Conservation (phyloP, 2,888 invertebrate species). For the Cephus rjabovi region DNA sequence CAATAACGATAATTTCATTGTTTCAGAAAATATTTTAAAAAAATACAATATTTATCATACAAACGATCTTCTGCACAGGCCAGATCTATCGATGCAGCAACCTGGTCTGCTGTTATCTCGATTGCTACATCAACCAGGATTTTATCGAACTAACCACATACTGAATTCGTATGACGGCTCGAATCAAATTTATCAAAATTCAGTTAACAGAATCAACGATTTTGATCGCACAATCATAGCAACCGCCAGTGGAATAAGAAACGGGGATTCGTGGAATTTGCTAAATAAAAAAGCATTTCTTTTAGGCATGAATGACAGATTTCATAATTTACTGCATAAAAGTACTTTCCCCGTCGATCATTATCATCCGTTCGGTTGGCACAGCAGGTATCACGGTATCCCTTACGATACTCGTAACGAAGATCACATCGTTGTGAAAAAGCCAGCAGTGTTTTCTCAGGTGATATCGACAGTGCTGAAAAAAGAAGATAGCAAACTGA, state of each 20-base stretch:
- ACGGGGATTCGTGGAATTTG: neutral
- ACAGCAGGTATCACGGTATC: neutral
- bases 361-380: constrained; percentile 5
- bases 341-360: neutral
- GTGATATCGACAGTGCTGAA: neutral
- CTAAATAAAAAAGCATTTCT: neutral
- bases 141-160: neutral
- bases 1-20: neutral
- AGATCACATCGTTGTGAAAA: constrained; percentile 15
- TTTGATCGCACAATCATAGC: neutral
- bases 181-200: neutral
- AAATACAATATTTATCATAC: neutral
- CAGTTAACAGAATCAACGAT: neutral
- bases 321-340: neutral
- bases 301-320: neutral
- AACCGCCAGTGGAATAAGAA: neutral
- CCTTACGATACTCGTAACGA: constrained; percentile 21
- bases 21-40: neutral
- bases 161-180: neutral
- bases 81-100: neutral
- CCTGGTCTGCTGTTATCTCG: neutral
- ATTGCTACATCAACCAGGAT: neutral
- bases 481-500: neutral
- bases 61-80: neutral
- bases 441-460: constrained; percentile 9